Conservation (phyloP, 2,888 invertebrate species). For the Parascotia fuliginaria region DNA sequence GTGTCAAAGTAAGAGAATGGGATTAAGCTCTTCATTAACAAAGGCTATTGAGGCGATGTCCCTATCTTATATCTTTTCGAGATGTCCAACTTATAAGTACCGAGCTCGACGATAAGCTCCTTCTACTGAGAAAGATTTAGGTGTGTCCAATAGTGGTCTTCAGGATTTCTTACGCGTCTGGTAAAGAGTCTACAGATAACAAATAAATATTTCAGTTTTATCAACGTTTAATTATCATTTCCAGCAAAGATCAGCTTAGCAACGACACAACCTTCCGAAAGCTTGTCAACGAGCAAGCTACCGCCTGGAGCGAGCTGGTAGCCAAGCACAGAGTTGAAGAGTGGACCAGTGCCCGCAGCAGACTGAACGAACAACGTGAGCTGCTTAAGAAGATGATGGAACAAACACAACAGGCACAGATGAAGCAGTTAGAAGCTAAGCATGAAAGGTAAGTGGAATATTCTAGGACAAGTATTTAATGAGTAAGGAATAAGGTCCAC, state of each 20-base stretch:
- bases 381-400: conserved; percentile 92
- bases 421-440: conserved; percentile 95
- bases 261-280: conserved; percentile 92
- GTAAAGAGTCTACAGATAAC: too few species aligned
- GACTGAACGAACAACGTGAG: conserved; percentile 94
- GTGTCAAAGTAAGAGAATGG: too few species aligned
- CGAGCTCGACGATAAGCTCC: too few species aligned
- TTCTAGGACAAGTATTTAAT: neutral
- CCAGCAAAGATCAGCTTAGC: conserved; percentile 92
- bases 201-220: too few species aligned
- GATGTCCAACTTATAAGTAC: too few species aligned
- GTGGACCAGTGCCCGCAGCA: conserved; percentile 92
- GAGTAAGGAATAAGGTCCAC: neutral
- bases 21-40: too few species aligned
- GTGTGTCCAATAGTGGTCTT: too few species aligned
- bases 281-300: conserved; percentile 96
- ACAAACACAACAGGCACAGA: conserved; percentile 92
- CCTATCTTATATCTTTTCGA: too few species aligned
- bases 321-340: conserved; percentile 93
- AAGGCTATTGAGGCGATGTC: too few species aligned
- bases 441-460: conserved; percentile 89
- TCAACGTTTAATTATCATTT: conserved; percentile 1
- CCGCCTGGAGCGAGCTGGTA: conserved; percentile 97
- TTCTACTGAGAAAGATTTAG: too few species aligned
- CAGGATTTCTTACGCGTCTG: too few species aligned